A percentile compares a stretch with the other conserved stretches of the same genome.
phyloP scores from a whole-genome alignment of 2,113 vertebrate species.

The Nerophis ophidion region DNA sequence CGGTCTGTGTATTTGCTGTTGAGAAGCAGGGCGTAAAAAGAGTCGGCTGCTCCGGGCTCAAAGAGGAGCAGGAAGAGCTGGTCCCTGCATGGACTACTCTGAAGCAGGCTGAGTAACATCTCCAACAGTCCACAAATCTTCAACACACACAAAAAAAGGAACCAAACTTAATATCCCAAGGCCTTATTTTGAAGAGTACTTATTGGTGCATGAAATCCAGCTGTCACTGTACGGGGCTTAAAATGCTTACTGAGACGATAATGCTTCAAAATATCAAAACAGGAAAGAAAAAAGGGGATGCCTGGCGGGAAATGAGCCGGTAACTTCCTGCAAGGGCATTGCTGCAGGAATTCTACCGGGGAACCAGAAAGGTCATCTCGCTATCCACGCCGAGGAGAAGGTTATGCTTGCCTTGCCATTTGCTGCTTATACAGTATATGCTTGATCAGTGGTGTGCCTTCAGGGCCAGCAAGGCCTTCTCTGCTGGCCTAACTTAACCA shows the following conservation, averaged over 20 bases:
- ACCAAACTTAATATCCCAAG: background rate
- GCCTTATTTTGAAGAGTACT: background rate
- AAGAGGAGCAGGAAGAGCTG: slow-evolving; percentile 93
- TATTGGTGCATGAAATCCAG: background rate
- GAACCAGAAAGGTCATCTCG: slow-evolving; percentile 3
- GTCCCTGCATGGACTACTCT: slow-evolving; percentile 81
- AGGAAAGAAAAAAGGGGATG: slow-evolving; percentile 12
- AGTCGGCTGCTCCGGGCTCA: slow-evolving; percentile 88
- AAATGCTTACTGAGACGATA: slow-evolving; percentile 15
- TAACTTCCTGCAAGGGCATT: slow-evolving; percentile 20
- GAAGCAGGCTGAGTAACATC: slow-evolving; percentile 81
- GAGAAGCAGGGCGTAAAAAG: slow-evolving; percentile 86
- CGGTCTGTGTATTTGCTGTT: slow-evolving; percentile 88
- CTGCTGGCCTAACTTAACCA: too few species aligned
- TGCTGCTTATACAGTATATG: background rate
- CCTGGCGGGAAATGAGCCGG: slow-evolving; percentile 5
- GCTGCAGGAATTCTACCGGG: background rate
- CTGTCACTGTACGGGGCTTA: background rate
- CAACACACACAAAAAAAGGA: slow-evolving; percentile 20
- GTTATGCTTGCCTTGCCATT: background rate
- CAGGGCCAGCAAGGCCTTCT: too few species aligned
- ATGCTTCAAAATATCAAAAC: slow-evolving; percentile 18
- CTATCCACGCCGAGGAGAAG: background rate
- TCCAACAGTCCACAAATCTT: slow-evolving; percentile 86
- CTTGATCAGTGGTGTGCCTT: too few species aligned